phyloP scores from a whole-genome alignment of 2,113 vertebrate species.

The Bucco capensis region DNA sequence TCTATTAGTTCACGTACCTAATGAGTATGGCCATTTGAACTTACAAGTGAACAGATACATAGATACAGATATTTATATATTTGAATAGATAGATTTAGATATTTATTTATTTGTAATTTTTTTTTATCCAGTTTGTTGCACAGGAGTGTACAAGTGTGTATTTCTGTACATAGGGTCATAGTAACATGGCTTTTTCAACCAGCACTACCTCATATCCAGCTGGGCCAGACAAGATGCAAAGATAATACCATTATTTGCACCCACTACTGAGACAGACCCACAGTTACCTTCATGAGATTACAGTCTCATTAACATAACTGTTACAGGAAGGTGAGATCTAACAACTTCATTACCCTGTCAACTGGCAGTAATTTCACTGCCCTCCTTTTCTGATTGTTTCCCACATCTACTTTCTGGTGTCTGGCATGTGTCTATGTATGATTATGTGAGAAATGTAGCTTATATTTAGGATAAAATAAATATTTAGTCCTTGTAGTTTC shows the following conservation, averaged over 20 bases:
- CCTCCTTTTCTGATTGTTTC: neutral
- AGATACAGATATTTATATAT: no score
- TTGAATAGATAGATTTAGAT: no score
- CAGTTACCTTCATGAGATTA: neutral
- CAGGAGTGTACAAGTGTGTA: neutral
- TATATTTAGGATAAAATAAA: constrained; percentile 31
- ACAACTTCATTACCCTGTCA: neutral
- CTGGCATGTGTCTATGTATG: neutral
- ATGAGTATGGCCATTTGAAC: neutral
- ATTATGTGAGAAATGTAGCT: neutral
- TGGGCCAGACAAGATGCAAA: neutral
- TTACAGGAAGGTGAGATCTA: neutral
- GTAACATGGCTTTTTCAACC: neutral
- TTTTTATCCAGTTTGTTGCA: neutral
- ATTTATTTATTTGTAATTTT: no score
- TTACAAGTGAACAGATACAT: neutral
- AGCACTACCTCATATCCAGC: neutral
- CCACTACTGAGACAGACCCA: neutral
- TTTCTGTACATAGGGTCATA: neutral
- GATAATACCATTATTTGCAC: neutral
- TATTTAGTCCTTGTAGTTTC: neutral
- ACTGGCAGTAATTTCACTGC: neutral
- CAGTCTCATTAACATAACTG: neutral
- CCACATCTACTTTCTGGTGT: neutral
- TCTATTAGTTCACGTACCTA: neutral